A percentile compares a stretch with the other conserved stretches of the same genome.
Conservation (phyloP, 2,797 vertebrate species). For the Pipistrellus pygmaeus region DNA sequence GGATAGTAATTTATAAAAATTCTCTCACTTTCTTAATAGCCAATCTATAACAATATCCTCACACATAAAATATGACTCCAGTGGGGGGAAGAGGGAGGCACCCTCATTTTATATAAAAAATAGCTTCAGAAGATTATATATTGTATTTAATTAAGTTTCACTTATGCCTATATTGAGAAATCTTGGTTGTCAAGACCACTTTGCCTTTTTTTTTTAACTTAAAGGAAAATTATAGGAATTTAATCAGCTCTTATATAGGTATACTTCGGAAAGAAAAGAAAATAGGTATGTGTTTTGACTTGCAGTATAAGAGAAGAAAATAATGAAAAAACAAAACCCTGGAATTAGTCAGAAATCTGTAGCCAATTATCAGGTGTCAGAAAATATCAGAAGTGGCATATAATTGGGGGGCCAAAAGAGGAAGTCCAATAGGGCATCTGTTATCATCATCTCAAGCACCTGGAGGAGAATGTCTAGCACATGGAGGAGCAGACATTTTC, state of each 20-base stretch:
- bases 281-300: neutral
- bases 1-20: slow-evolving; percentile 42
- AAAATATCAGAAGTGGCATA: neutral
- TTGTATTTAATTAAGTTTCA: slow-evolving; percentile 29
- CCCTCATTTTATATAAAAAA: neutral
- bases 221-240: neutral
- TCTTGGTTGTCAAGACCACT: neutral
- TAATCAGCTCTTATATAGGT: neutral
- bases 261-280: neutral
- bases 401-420: neutral
- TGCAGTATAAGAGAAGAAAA: neutral
- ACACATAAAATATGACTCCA: neutral
- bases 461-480: neutral
- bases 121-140: neutral
- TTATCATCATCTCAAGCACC: neutral
- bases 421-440: neutral
- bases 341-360: slow-evolving; percentile 13
- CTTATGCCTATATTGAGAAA: neutral
- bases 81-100: neutral
- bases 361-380: neutral
- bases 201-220: neutral
- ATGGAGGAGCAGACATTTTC: neutral
- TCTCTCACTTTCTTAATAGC: neutral
- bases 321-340: neutral
- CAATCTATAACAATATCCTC: neutral